phyloP scores from a whole-genome alignment of 1,140 invertebrate species.

The Onthophagus taurus region DNA sequence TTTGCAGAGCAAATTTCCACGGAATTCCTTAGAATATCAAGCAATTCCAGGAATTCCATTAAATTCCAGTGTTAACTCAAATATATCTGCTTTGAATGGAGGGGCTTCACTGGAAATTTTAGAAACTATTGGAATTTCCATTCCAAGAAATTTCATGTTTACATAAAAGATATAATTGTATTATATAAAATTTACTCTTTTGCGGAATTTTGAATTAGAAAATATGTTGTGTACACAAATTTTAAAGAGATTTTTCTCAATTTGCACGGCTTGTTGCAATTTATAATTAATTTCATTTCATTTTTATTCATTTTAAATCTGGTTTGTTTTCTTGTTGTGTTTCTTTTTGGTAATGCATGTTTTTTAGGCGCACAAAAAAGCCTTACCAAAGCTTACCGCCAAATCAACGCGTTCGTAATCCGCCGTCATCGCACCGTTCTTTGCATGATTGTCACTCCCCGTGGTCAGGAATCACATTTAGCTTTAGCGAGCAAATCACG shows the following conservation, averaged over 20 bases:
- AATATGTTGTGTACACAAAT: too few species aligned
- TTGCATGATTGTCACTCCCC: conserved; percentile 21
- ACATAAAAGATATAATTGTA: too few species aligned
- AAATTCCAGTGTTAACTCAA: too few species aligned
- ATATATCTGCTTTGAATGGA: too few species aligned
- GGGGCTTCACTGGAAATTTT: too few species aligned
- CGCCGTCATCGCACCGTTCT: conserved; percentile 12
- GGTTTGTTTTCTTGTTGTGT: conserved; percentile 9
- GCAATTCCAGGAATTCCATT: too few species aligned
- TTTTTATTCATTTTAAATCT: not conserved
- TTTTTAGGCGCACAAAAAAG: conserved; percentile 28
- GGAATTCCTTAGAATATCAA: too few species aligned
- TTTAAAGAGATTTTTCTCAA: not conserved
- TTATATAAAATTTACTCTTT: too few species aligned
- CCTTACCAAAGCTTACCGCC: conserved; percentile 30
- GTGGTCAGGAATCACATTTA: conserved; percentile 31
- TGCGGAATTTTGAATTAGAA: too few species aligned
- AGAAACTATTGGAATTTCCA: too few species aligned
- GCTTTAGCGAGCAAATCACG: conserved; percentile 27
- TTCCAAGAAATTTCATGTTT: too few species aligned
- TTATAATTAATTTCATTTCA: not conserved
- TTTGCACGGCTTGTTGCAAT: not conserved
- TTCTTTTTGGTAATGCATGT: conserved; percentile 28
- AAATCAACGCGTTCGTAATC: conserved; percentile 21
- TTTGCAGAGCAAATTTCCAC: too few species aligned